phyloP scores from a whole-genome alignment of 53 echinoderm and acorn worm species.

The Antedon mediterranea region DNA sequence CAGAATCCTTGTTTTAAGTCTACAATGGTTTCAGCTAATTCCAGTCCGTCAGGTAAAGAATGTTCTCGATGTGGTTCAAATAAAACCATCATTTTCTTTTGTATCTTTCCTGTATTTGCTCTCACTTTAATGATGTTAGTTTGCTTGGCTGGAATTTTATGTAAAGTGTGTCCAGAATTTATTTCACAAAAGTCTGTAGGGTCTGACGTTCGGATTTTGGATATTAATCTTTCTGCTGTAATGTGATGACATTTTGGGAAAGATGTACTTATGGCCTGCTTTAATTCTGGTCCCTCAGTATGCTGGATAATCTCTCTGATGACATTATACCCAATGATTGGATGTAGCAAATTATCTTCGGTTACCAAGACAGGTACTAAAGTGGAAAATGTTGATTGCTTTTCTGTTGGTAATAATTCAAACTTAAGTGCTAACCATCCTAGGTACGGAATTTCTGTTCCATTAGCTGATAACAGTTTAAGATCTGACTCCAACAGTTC shows the following conservation, averaged over 20 bases:
- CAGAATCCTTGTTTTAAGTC: no score
- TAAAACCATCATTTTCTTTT: conserved; percentile 7
- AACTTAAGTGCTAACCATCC: no score
- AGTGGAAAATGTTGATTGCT: background rate
- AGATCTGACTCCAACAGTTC: no score
- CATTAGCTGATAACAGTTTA: no score
- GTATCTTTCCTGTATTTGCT: background rate
- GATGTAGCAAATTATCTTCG: conserved; percentile 2
- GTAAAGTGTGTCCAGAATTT: background rate
- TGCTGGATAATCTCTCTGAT: background rate
- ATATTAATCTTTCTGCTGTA: conserved; percentile 1
- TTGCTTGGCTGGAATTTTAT: background rate
- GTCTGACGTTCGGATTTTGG: background rate
- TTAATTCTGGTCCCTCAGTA: background rate
- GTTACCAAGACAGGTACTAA: conserved; percentile 20
- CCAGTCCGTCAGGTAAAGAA: conserved; percentile 5
- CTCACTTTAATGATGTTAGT: background rate
- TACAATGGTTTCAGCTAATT: no score
- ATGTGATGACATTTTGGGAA: background rate
- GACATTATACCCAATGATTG: conserved; percentile 31
- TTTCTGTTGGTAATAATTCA: background rate
- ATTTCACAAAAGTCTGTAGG: conserved; percentile 3
- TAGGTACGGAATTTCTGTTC: no score
- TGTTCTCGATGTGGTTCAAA: conserved; percentile 9
- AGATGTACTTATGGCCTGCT: background rate